Base-by-base conservation (phyloP, 2,888 invertebrate species). In the Galeopsomyia nigrocyanea region DNA sequence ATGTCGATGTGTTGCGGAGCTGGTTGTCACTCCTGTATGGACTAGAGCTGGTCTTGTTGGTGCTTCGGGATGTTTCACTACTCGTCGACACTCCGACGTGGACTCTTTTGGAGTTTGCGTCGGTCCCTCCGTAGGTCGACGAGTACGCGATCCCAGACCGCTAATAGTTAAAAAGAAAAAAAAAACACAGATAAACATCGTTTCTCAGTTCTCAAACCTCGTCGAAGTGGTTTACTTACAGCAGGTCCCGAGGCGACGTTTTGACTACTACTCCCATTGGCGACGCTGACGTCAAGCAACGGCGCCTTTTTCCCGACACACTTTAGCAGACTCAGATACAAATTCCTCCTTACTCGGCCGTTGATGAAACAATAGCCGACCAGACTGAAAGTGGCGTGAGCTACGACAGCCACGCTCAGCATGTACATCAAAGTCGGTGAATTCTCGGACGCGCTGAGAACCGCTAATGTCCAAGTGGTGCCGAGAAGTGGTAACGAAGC, bases 41-140 rank as follows among this genome's bases (percentile, higher is more conserved):
- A 86, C 96, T 96, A 39, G 96, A 96, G 80, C 95, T 94, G 16
- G 97, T 97, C 87, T 97, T 98, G 62, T 95, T 96, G 0, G 97
- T 97, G 46, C 97, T 97, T 76, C 96, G 89, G 0, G 96, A 97
- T 0, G 98, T 98, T 0, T 97, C 98, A 74, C 96, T 96, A 0
- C 97, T 96, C 0, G 97, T 96, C 14, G 97, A 97, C 79, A 98
- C 97, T 47, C 97, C 98, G 75, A 97, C 93, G 84, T 95, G 94
- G 61, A 95, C 88, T 77, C 93, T 87, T 51, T 90, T 88, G 31
- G 91, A 90, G 75, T 91, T 90, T 78, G 90, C 83, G 61, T 91
- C 90, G 51, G 92, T 90, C 82, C 90, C 91, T 74, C 94, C 92
- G 82, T 95, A 95, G 1, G 95, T 94, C 75, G 95, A 88, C 2